Percentiles rank a stretch among this genome's conserved stretches.
phyloP scores from a whole-genome alignment of 30 jellyfish, hydroid and myxozoan species.

The Aurelia aurita complex sp. Pacific region DNA sequence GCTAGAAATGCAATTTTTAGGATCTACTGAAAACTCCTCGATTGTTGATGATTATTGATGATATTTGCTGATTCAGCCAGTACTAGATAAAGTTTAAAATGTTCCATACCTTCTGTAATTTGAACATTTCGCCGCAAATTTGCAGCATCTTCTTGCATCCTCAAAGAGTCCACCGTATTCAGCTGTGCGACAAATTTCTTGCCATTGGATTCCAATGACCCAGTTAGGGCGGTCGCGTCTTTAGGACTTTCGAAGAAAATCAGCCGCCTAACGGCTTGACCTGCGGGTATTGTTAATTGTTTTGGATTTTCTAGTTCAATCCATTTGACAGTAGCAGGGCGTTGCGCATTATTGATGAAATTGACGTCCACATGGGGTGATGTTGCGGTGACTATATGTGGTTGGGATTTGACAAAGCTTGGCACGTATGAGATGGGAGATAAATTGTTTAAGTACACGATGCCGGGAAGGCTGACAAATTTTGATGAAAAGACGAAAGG shows the following conservation, averaged over 20 bases:
- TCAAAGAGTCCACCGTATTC: slow-evolving; percentile 3
- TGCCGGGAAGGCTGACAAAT: slow-evolving; percentile 17
- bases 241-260: slow-evolving; percentile 14
- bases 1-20: too few species aligned
- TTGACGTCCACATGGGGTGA: slow-evolving; percentile 26
- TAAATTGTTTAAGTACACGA: slow-evolving; percentile 7
- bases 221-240: slow-evolving; percentile 8
- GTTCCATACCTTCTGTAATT: slow-evolving; percentile 10
- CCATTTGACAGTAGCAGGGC: slow-evolving; percentile 27
- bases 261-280: neutral
- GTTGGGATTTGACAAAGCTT: neutral
- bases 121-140: neutral
- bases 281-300: neutral
- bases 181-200: slow-evolving; percentile 13
- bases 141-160: slow-evolving; percentile 2
- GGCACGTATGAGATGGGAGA: slow-evolving; percentile 17
- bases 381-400: slow-evolving; percentile 8
- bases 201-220: neutral
- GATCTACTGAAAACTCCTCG: too few species aligned
- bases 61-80: too few species aligned
- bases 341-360: slow-evolving; percentile 5
- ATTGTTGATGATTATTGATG: too few species aligned
- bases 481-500: slow-evolving; percentile 1
- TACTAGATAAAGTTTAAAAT: too few species aligned
- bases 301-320: neutral